Conservation (phyloP, 2,888 invertebrate species). For the Dione vanillae region DNA sequence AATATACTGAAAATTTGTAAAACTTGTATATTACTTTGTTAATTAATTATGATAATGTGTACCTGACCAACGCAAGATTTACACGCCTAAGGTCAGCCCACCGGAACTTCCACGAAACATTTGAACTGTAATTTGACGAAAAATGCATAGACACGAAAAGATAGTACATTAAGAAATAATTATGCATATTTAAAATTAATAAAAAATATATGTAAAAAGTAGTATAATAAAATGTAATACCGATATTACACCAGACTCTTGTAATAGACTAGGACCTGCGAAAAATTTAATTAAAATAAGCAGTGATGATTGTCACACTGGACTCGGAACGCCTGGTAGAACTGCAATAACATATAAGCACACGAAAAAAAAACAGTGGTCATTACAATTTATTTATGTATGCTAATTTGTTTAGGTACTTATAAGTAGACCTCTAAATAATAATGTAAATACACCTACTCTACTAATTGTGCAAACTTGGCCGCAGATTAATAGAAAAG, state of each 20-base stretch:
- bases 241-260: not conserved
- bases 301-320: slow-evolving; percentile 9
- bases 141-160: slow-evolving; percentile 21
- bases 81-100: slow-evolving; percentile 1
- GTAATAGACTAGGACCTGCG: slow-evolving; percentile 5
- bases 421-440: not conserved
- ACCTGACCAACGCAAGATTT: slow-evolving; percentile 3
- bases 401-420: not conserved
- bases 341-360: slow-evolving; percentile 17
- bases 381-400: not conserved
- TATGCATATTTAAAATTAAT: not conserved
- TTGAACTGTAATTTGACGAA: slow-evolving; percentile 21
- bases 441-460: not conserved
- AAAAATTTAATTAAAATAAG: not conserved
- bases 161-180: not conserved
- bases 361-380: not conserved
- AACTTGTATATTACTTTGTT: not conserved
- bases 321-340: slow-evolving; percentile 18
- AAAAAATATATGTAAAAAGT: not conserved
- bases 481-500: slow-evolving; percentile 12
- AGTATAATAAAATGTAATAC: not conserved
- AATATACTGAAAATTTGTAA: not conserved
- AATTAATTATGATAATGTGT: not conserved
- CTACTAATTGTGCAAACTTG: not conserved
- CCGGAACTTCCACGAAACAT: not conserved